Conservation (phyloP, 2,113 vertebrate genomes). For the Stercorarius parasiticus region DNA sequence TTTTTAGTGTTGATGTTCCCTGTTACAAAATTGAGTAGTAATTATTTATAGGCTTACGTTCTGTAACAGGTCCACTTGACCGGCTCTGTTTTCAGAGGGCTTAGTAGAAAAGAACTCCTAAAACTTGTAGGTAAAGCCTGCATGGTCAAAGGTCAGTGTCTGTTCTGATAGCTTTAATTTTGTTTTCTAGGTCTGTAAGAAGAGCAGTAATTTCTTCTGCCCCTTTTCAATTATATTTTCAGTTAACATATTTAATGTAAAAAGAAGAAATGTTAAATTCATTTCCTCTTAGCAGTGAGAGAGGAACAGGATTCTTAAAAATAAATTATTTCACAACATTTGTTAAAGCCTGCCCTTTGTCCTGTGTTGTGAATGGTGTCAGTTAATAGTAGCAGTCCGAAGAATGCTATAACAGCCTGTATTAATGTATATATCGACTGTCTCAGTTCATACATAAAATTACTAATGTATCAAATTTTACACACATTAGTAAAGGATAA, state of each 20-base stretch:
- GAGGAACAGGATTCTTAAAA: conserved; percentile 53
- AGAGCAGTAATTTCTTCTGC: background rate
- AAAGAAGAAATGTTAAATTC: conserved; percentile 54
- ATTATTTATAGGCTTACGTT: background rate
- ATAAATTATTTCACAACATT: conserved; percentile 52
- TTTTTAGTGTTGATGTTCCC: background rate
- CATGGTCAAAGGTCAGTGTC: background rate
- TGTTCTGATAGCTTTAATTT: background rate
- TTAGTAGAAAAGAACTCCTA: background rate
- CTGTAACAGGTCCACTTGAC: background rate
- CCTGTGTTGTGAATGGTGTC: background rate
- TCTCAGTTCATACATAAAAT: background rate
- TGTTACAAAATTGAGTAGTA: background rate
- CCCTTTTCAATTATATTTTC: background rate
- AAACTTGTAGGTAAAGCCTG: background rate
- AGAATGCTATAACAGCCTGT: background rate
- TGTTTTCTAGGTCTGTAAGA: background rate
- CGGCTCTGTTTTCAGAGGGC: background rate
- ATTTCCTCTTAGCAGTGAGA: conserved; percentile 42
- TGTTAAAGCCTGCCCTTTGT: conserved; percentile 1
- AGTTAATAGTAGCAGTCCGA: background rate
- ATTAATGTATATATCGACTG: background rate
- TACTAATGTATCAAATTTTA: background rate
- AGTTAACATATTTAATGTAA: background rate
- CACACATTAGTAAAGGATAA: background rate